Percentiles rank a stretch among this genome's conserved stretches.
These are phyloP conservation scores for Plectrocnemia conspersa DNA, from an alignment of 1,140 invertebrate species.

Conservation along the genomic window DNA sequence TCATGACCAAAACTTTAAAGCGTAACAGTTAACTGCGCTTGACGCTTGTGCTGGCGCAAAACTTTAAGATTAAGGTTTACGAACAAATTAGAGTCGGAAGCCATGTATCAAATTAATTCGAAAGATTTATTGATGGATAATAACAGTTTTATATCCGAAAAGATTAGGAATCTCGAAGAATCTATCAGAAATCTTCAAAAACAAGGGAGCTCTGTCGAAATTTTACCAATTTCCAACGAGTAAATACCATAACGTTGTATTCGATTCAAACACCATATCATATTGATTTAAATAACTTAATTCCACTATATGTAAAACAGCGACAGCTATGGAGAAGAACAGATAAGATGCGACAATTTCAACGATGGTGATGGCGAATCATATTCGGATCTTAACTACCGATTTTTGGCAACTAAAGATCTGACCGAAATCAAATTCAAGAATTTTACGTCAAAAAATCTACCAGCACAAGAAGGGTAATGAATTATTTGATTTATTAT, in stretches of 20 bases:
- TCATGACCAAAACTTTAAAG: too few relatives aligned
- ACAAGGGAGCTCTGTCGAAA: not conserved
- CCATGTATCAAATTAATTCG: not conserved
- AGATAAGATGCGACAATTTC: too few relatives aligned
- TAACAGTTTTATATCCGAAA: not conserved
- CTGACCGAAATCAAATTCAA: slow-evolving; percentile 4
- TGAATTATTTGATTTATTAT: not conserved
- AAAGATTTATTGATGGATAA: not conserved
- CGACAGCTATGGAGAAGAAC: not conserved
- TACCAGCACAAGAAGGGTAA: slow-evolving; percentile 6
- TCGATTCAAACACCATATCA: not conserved
- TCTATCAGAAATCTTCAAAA: not conserved
- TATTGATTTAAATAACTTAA: not conserved
- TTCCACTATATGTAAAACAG: not conserved
- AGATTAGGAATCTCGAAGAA: not conserved
- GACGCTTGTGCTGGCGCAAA: too few relatives aligned
- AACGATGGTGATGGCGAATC: not conserved
- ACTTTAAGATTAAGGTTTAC: too few relatives aligned
- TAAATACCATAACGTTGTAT: not conserved
- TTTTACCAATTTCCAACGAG: not conserved
- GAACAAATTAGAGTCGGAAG: too few relatives aligned
- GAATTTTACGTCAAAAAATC: not conserved
- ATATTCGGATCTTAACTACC: not conserved
- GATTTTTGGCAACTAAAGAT: not conserved
- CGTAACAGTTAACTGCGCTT: too few relatives aligned